phyloP scores from a whole-genome alignment of 2,113 vertebrate genomes.

The sheep (Ovis aries) region DNA sequence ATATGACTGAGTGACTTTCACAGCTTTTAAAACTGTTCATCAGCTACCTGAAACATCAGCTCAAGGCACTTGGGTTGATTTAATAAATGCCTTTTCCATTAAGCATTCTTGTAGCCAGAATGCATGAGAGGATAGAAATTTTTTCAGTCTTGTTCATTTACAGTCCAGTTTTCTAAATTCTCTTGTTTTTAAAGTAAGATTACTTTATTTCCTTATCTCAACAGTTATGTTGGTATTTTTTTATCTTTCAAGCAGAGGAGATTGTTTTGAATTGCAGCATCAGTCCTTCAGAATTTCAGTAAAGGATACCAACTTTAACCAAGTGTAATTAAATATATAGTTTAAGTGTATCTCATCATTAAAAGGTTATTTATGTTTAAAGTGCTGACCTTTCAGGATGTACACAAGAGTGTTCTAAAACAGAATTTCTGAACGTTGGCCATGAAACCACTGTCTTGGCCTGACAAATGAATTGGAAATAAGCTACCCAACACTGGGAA shows the following conservation, averaged over 20 bases:
- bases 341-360: slow-evolving; percentile 81
- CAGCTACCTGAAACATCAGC: background rate
- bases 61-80: slow-evolving; percentile 10
- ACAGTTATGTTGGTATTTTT: slow-evolving; percentile 2
- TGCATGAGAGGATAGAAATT: slow-evolving; percentile 15
- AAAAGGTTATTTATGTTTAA: slow-evolving; percentile 85
- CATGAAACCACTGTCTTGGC: slow-evolving; percentile 85
- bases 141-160: background rate
- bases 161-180: background rate
- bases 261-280: background rate
- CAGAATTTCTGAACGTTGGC: slow-evolving; percentile 84
- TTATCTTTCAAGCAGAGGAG: slow-evolving; percentile 11
- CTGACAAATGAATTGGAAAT: slow-evolving; percentile 98
- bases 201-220: slow-evolving; percentile 31
- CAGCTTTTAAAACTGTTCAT: slow-evolving; percentile 44
- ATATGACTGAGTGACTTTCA: background rate
- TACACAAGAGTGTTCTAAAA: slow-evolving; percentile 87
- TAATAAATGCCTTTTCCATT: slow-evolving; percentile 48
- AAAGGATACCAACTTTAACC: slow-evolving; percentile 53
- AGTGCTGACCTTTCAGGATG: slow-evolving; percentile 88
- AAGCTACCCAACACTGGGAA: slow-evolving; percentile 91
- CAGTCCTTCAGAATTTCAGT: slow-evolving; percentile 6
- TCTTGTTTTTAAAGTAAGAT: slow-evolving; percentile 39
- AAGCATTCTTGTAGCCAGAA: slow-evolving; percentile 18
- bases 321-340: slow-evolving; percentile 30